Conservation (phyloP, 2,888 invertebrate genomes). For the Melieria omissa region DNA sequence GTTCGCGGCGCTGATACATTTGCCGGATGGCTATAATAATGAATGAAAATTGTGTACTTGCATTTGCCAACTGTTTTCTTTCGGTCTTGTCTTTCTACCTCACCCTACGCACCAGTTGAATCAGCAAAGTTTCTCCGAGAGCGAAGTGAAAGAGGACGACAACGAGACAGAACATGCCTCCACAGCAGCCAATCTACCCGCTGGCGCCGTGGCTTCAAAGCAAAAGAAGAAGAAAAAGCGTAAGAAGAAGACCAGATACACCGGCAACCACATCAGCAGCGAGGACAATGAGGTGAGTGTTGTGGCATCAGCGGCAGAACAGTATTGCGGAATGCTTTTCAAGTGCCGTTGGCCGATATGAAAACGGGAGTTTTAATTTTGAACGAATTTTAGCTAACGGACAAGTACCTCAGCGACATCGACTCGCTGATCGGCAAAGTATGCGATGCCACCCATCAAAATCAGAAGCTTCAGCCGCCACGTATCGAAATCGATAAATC, state of each 20-base stretch:
- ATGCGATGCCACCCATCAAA: conserved; percentile 52
- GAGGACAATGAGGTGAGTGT: conserved; percentile 72
- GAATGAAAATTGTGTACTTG: not conserved
- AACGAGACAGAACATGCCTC: conserved; percentile 73
- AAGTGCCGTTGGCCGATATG: not conserved
- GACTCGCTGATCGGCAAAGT: conserved; percentile 61
- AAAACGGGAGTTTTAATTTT: not conserved
- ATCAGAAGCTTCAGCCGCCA: conserved; percentile 43
- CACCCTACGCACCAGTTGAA: conserved; percentile 69
- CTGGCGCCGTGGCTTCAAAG: conserved; percentile 71
- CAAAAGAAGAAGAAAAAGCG: conserved; percentile 75
- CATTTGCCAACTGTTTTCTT: not conserved
- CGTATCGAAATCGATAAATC: conserved; percentile 74
- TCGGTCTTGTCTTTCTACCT: not conserved
- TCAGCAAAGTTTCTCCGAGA: conserved; percentile 75
- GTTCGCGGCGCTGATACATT: too few species aligned
- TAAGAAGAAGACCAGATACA: conserved; percentile 70
- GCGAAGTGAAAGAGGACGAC: conserved; percentile 77
- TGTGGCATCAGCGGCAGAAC: not conserved
- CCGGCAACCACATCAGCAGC: conserved; percentile 70
- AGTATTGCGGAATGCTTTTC: not conserved
- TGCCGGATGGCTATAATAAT: not conserved
- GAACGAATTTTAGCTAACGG: conserved; percentile 51
- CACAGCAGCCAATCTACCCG: conserved; percentile 67
- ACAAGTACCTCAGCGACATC: conserved; percentile 61